Percentiles rank a stretch among this genome's conserved stretches.
phyloP scores from a whole-genome alignment of 1,140 invertebrate genomes.

The Philopotamus ludificatus region DNA sequence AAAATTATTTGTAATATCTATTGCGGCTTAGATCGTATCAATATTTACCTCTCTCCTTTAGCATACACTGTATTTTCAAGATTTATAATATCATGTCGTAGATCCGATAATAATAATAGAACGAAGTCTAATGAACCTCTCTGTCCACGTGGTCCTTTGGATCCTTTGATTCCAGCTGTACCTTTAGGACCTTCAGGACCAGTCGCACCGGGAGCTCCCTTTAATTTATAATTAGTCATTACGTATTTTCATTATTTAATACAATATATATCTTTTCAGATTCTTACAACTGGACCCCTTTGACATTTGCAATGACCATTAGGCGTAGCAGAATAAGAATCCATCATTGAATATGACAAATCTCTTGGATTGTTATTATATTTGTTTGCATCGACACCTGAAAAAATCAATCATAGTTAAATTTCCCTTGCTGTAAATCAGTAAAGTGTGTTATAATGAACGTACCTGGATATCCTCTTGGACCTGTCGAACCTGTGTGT shows the following conservation, averaged over 20 bases:
- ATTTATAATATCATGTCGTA: constrained; percentile 62
- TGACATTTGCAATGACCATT: constrained; percentile 59
- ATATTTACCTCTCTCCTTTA: constrained; percentile 57
- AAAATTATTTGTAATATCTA: neutral
- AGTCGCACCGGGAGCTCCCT: constrained; percentile 62
- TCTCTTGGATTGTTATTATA: constrained; percentile 39
- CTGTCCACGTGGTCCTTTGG: constrained; percentile 59
- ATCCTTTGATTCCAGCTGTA: constrained; percentile 56
- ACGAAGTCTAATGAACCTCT: constrained; percentile 63
- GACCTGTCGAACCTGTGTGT: constrained; percentile 46
- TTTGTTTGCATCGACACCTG: constrained; percentile 22
- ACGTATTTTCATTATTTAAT: neutral
- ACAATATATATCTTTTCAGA: constrained; percentile 4
- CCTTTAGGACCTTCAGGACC: constrained; percentile 62
- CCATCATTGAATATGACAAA: constrained; percentile 54
- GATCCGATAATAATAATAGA: constrained; percentile 61
- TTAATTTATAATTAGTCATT: constrained; percentile 30
- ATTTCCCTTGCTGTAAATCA: neutral
- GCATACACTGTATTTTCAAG: constrained; percentile 61
- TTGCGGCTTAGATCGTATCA: neutral
- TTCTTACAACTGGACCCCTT: constrained; percentile 58
- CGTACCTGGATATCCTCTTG: constrained; percentile 30
- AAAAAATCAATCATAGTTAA: neutral
- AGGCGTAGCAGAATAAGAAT: constrained; percentile 56
- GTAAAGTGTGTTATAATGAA: no score